Base-by-base conservation (phyloP, 2,113 vertebrate species). In the Poecile atricapillus region DNA sequence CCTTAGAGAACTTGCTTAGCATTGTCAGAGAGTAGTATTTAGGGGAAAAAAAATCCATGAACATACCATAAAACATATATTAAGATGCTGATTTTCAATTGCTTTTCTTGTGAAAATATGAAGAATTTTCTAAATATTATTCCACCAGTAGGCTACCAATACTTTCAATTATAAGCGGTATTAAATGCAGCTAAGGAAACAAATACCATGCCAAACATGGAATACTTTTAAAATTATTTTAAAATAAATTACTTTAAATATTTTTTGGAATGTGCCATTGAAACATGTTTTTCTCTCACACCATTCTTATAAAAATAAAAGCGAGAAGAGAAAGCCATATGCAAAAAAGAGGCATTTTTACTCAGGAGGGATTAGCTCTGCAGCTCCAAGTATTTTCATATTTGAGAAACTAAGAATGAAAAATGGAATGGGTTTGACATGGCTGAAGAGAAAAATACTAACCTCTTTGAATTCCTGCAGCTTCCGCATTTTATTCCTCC, bases 401-500 rank as follows among this genome's bases (percentile, higher is more conserved):
- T 89, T 82, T 92, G 73, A 95, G 80, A 95, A 94, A 53, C 15
- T 68, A 92, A 80, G 37, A 47, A 81, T 52, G 49, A 84, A 87
- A 94, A 95, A 49, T 46, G 5, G 41, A 92, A 94, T 68, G 64
- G 11, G 39, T 75, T 89, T 96, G 80, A 82, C 81, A 71, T 25
- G 20, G 37, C 25, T 91, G 44, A 87, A 78, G 30, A 87, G 49
- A 84, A 71, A 65, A 71, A 76, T 49, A 94, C 76, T 73, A 77
- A 98, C 96, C 96, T 94, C 98, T 97, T 87, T 98, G 97, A 88
- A 97, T 98, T 84, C 97, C 98, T 73, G 96, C 97, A 41, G 95
- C 75, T 95, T 87, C 59, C 83, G 18, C 35, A 35, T 74, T 92
- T 92, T 69, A 63, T 86, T 90, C 50, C 28, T 85, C n/a, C 44